Conservation (phyloP, 2,797 vertebrate species). For the Buphagus erythrorhynchus region DNA sequence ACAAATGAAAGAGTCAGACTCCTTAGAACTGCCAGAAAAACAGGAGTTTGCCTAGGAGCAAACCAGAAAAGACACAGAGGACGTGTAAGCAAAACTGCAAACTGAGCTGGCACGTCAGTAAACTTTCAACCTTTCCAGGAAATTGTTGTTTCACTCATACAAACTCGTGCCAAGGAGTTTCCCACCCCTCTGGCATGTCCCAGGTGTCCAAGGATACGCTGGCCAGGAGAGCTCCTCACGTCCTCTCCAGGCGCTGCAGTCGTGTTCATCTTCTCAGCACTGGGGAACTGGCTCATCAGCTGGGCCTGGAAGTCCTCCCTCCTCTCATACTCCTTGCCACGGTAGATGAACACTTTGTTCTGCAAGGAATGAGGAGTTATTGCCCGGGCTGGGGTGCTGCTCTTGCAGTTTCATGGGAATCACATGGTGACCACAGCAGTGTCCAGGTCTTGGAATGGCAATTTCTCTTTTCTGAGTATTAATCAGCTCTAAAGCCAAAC, state of each 20-base stretch:
- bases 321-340: conserved; percentile 96
- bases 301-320: conserved; percentile 96
- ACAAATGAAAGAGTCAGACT: background rate
- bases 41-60: background rate
- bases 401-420: background rate
- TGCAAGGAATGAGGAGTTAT: conserved; percentile 53
- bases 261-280: conserved; percentile 90
- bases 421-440: too few species aligned
- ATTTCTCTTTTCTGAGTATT: background rate
- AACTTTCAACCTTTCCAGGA: background rate
- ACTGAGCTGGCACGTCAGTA: background rate
- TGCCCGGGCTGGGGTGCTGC: background rate
- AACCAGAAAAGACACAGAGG: background rate
- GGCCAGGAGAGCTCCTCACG: conserved; percentile 84
- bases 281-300: conserved; percentile 94
- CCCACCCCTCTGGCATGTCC: background rate
- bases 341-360: conserved; percentile 99
- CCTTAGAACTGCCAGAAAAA: background rate
- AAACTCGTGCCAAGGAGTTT: background rate
- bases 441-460: background rate
- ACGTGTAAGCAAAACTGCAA: background rate
- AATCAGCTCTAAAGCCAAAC: background rate
- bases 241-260: conserved; percentile 90
- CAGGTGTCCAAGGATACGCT: conserved; percentile 88
- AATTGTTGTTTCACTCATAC: background rate